Percentiles rank a stretch among this genome's conserved stretches.
These are phyloP conservation scores for Micronycteris hirsuta DNA, from an alignment of 2,113 vertebrate species.

Conservation along the genomic window DNA sequence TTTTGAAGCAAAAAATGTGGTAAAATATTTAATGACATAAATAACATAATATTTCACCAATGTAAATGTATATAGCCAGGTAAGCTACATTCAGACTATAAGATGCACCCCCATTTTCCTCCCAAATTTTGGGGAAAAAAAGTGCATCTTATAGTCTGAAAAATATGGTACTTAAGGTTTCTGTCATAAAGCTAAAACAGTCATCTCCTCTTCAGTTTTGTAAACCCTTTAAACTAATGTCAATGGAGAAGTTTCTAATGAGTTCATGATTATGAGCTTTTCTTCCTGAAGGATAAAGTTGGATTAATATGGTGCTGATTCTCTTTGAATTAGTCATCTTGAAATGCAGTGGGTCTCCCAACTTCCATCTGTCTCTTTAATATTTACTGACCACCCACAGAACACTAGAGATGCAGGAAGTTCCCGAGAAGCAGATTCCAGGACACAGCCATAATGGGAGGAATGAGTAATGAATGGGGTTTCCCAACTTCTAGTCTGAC, in stretches of 20 bases:
- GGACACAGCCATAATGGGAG: not conserved
- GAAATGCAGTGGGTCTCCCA: not conserved
- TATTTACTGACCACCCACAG: not conserved
- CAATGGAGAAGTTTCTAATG: not conserved
- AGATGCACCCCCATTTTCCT: too few relatives aligned
- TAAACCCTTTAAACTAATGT: not conserved
- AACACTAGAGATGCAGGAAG: not conserved
- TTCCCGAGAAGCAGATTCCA: not conserved
- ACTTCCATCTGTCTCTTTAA: not conserved
- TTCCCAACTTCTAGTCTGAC: not conserved
- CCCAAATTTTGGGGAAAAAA: too few relatives aligned
- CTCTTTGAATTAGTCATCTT: slow-evolving; percentile 1
- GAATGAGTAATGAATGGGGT: not conserved
- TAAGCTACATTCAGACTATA: too few relatives aligned
- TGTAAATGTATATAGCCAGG: too few relatives aligned
- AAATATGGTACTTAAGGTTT: not conserved
- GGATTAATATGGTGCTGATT: not conserved
- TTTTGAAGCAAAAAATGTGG: too few relatives aligned
- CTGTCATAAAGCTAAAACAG: not conserved
- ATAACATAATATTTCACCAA: too few relatives aligned
- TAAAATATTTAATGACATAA: too few relatives aligned
- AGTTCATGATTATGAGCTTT: not conserved
- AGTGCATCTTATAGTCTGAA: too few relatives aligned
- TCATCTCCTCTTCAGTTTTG: not conserved
- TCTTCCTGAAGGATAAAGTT: not conserved